Conservation (phyloP, 2,113 vertebrate species). For the Neotoma lepida region DNA sequence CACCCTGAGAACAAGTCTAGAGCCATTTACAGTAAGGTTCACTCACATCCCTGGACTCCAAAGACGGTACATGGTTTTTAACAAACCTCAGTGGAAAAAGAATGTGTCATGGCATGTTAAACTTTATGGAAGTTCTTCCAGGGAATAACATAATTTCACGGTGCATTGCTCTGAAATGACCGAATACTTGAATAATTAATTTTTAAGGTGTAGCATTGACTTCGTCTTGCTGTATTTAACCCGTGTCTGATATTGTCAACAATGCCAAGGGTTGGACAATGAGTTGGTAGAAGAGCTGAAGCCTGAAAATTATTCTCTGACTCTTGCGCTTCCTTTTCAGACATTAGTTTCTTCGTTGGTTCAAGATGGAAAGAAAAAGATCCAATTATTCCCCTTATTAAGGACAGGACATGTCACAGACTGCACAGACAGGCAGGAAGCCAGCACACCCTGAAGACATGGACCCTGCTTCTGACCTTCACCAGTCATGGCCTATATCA, state of each 20-base stretch:
- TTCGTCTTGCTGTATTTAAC: slow-evolving; percentile 81
- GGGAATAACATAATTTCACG: slow-evolving; percentile 88
- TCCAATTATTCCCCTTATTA: not conserved
- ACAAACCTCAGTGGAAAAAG: slow-evolving; percentile 79
- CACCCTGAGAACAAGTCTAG: accelerated
- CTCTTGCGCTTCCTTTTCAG: not conserved
- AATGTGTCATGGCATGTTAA: slow-evolving; percentile 86
- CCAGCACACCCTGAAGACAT: not conserved
- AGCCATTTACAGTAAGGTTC: slow-evolving; percentile 27
- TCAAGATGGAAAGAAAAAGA: slow-evolving; percentile 47
- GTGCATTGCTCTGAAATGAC: slow-evolving; percentile 86
- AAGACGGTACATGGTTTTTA: slow-evolving; percentile 77
- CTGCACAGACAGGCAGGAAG: not conserved
- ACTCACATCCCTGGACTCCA: not conserved
- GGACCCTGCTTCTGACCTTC: not conserved
- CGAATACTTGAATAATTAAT: slow-evolving; percentile 89
- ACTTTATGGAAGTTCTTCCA: slow-evolving; percentile 87
- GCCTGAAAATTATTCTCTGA: slow-evolving; percentile 16
- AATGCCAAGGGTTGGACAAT: slow-evolving; percentile 69
- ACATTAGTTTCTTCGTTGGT: not conserved
- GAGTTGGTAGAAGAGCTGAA: slow-evolving; percentile 24
- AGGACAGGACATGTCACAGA: not conserved
- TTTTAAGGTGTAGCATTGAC: slow-evolving; percentile 84
- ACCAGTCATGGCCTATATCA: not conserved
- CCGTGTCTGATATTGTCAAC: slow-evolving; percentile 78